Base-by-base conservation (phyloP, 1,140 invertebrate species). In the Sitodiplosis mosellana region DNA sequence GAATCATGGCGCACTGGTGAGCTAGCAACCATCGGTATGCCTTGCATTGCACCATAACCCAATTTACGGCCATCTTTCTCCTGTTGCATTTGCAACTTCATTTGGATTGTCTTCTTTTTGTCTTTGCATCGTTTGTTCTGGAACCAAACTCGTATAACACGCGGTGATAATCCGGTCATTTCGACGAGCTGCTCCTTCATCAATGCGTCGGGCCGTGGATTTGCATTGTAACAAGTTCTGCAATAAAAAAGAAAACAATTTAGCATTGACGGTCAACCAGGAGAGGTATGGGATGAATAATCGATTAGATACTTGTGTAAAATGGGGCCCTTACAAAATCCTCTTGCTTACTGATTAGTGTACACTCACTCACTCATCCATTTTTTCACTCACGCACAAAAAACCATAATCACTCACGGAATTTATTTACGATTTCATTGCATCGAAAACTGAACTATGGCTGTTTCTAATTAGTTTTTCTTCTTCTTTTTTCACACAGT, bases 141-240 rank as follows among this genome's bases (percentile, higher is more conserved):
- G 70, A 96, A 97, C 93, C 93, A 98, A 15, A 97, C 93, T 57
- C 93, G 75, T 57, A 97, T 97, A 48, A 99, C 93, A 17, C 93
- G 69, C 1, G 92, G 91, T 56, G 86, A 92, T 2, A 99, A 76
- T 0, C 87, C 81, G 0, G 95, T 99, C 91, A 97, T 95, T 67
- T 99, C 95, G 10, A 97, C 93, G 47, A 99, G 72, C 63, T 98
- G 92, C 64, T 99, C 95, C 70, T 99, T 99, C 91, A 97, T 97
- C 21, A 97, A 75, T 10, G 94, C 94, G 69, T 99, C 95, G 10
- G 95, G 95, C 42, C 95, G 71, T 33, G 93, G 92, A 71, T 99
- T 99, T 34, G 90, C 90, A 40, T 85, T 86, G 70, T 98, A 98
- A 69, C 92, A 96, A 44, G 81, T 86, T 68, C 72, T 74, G 54